These are phyloP conservation scores for Hypercompe scribonia DNA, from an alignment of 2,888 invertebrate species.

Conservation along the genomic window DNA sequence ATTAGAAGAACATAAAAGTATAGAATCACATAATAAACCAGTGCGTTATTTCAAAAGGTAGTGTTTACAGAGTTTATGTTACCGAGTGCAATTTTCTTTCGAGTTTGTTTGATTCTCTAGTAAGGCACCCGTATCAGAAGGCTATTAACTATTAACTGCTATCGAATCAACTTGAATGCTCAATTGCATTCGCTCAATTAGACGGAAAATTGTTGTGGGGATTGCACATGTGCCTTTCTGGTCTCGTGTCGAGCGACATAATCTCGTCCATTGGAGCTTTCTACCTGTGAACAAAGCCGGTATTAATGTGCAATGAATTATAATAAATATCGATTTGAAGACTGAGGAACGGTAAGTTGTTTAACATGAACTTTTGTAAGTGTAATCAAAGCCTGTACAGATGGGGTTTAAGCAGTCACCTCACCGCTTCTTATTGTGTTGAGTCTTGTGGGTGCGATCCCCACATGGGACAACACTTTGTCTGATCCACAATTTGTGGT, in stretches of 20 bases:
- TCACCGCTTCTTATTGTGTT: too few relatives aligned
- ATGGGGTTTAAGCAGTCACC: too few relatives aligned
- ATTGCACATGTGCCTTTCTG: slow-evolving; percentile 57
- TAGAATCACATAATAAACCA: slow-evolving; percentile 20
- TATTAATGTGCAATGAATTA: slow-evolving; percentile 35
- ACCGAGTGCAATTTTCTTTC: slow-evolving; percentile 52
- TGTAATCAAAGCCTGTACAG: too few relatives aligned
- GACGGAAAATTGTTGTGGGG: slow-evolving; percentile 81
- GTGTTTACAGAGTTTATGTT: slow-evolving; percentile 47
- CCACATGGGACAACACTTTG: too few relatives aligned
- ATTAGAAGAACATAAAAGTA: slow-evolving; percentile 6
- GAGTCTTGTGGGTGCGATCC: too few relatives aligned
- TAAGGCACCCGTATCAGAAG: slow-evolving; percentile 70
- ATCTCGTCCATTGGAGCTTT: slow-evolving; percentile 45
- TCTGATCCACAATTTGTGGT: too few relatives aligned
- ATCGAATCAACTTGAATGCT: slow-evolving; percentile 76
- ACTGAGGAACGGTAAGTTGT: background rate
- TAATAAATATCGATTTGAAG: background rate
- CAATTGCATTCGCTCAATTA: slow-evolving; percentile 83
- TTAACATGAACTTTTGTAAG: background rate
- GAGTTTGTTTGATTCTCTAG: slow-evolving; percentile 66
- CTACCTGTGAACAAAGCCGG: slow-evolving; percentile 39
- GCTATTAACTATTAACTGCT: slow-evolving; percentile 78
- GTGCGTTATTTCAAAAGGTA: slow-evolving; percentile 32
- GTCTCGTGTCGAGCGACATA: slow-evolving; percentile 32